These are phyloP conservation scores for Trichacis sp. DNA, from an alignment of 2,888 invertebrate species.

Conservation along the genomic window DNA sequence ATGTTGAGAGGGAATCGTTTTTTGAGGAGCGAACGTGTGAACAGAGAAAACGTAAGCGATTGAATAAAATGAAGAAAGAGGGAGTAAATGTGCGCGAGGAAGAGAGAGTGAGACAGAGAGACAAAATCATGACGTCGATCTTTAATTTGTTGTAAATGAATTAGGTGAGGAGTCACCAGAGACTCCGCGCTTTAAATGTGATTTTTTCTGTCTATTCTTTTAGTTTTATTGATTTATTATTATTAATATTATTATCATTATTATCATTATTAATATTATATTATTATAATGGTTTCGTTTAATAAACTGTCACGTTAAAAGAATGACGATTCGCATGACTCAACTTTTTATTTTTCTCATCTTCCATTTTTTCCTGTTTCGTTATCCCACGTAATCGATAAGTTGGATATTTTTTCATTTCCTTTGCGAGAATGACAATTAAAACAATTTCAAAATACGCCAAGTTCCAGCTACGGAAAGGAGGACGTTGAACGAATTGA, in stretches of 20 bases:
- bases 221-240: slow-evolving; percentile 52
- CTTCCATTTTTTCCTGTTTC: slow-evolving; percentile 24
- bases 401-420: neutral
- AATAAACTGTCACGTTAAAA: slow-evolving; percentile 66
- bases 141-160: slow-evolving; percentile 45
- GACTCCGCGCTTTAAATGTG: slow-evolving; percentile 65
- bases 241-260: slow-evolving; percentile 51
- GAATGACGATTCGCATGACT: slow-evolving; percentile 37
- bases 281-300: slow-evolving; percentile 65
- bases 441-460: too few relatives aligned
- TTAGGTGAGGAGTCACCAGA: slow-evolving; percentile 47
- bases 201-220: slow-evolving; percentile 59
- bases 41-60: too few relatives aligned
- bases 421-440: slow-evolving; percentile 3
- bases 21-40: slow-evolving; percentile 20
- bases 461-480: too few relatives aligned
- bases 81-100: slow-evolving; percentile 17
- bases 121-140: slow-evolving; percentile 29
- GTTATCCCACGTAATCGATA: too few relatives aligned
- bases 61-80: too few relatives aligned
- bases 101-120: slow-evolving; percentile 9
- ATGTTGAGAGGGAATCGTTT: too few relatives aligned
- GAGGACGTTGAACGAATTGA: too few relatives aligned
- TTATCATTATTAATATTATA: slow-evolving; percentile 54
- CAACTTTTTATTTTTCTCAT: neutral